These are phyloP conservation scores for Diabrotica undecimpunctata DNA, from an alignment of 1,140 invertebrate species.

Conservation along the genomic window DNA sequence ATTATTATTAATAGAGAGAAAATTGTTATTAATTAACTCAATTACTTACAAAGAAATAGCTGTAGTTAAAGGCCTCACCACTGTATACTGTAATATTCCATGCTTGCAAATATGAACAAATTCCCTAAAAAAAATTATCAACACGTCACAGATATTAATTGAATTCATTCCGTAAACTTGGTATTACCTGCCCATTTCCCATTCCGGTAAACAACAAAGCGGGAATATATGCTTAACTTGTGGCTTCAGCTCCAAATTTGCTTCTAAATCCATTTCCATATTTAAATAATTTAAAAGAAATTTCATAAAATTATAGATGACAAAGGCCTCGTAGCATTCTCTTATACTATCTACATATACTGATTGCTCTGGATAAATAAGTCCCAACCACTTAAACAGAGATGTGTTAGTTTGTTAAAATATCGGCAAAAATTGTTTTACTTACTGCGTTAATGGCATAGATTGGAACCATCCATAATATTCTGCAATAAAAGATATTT, in stretches of 20 bases:
- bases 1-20: too few relatives aligned
- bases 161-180: too few relatives aligned
- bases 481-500: constrained; percentile 59
- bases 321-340: constrained; percentile 95
- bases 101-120: constrained; percentile 94
- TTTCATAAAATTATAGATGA: constrained; percentile 97
- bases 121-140: constrained; percentile 54
- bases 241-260: constrained; percentile 75
- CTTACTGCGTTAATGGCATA: constrained; percentile 92
- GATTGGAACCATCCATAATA: constrained; percentile 97
- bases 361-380: constrained; percentile 76
- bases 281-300: constrained; percentile 89
- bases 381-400: constrained; percentile 69
- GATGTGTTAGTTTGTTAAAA: not conserved
- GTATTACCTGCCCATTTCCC: constrained; percentile 77
- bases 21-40: not conserved
- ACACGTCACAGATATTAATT: not conserved
- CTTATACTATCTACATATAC: constrained; percentile 89
- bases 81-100: constrained; percentile 92
- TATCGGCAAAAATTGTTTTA: constrained; percentile 34
- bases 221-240: constrained; percentile 84
- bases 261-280: constrained; percentile 77
- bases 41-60: constrained; percentile 78
- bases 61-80: constrained; percentile 84
- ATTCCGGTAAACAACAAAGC: constrained; percentile 76